Percentiles rank a stretch among this genome's conserved stretches.
phyloP scores from a whole-genome alignment of 2,113 vertebrate genomes.

The human (Homo sapiens) region DNA sequence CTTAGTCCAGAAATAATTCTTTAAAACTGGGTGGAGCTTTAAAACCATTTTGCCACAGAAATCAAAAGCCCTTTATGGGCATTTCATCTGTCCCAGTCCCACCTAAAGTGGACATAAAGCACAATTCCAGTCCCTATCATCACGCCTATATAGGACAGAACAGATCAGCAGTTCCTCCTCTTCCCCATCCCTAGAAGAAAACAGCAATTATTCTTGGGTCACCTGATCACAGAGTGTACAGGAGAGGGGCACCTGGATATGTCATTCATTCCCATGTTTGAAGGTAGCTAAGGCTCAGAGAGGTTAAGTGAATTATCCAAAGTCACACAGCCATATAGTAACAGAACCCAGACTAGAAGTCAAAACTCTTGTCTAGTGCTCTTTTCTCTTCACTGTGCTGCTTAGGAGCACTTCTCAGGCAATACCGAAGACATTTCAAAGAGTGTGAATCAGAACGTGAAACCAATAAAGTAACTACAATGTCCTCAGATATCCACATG shows the following conservation, averaged over 20 bases:
- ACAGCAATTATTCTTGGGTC: background rate
- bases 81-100: background rate
- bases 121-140: rapidly evolving
- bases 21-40: background rate
- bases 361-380: background rate
- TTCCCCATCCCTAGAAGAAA: background rate
- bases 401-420: background rate
- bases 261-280: background rate
- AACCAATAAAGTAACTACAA: background rate
- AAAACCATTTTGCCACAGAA: background rate
- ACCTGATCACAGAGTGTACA: background rate
- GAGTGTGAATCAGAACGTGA: background rate
- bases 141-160: background rate
- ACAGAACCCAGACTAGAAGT: background rate
- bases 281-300: background rate
- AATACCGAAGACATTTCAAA: background rate
- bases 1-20: background rate
- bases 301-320: background rate
- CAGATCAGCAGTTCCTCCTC: rapidly evolving
- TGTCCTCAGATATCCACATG: background rate
- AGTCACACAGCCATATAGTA: background rate
- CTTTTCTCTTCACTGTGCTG: background rate
- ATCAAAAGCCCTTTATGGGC: background rate
- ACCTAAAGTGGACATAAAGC: background rate
- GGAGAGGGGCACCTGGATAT: background rate